These are phyloP conservation scores for Myotis daubentonii DNA, from an alignment of 2,797 vertebrate species.

Conservation along the genomic window DNA sequence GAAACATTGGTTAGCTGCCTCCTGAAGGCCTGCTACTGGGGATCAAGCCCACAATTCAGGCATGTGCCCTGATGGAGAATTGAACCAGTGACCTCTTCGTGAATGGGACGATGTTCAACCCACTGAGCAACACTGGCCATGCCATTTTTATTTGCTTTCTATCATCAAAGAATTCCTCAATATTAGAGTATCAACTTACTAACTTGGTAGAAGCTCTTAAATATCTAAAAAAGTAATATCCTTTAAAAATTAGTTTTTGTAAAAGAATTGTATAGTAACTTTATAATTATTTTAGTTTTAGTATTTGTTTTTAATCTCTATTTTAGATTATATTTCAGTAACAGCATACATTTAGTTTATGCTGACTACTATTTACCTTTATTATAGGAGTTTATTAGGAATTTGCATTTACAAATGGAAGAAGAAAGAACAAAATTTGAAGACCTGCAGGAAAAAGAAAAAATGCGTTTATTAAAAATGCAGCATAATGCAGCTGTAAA, in stretches of 20 bases:
- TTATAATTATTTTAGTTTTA: background rate
- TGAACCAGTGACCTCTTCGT: too few species aligned
- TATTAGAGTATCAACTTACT: background rate
- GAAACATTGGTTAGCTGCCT: too few species aligned
- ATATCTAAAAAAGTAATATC: background rate
- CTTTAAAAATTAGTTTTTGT: background rate
- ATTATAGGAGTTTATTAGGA: slow-evolving; percentile 88
- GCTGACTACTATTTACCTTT: slow-evolving; percentile 60
- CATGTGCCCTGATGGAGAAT: too few species aligned
- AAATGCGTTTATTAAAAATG: slow-evolving; percentile 73
- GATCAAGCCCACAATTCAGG: too few species aligned
- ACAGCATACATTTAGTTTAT: background rate
- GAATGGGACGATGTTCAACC: too few species aligned
- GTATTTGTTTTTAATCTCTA: background rate
- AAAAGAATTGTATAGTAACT: background rate
- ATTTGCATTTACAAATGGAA: slow-evolving; percentile 88
- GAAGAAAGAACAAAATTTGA: slow-evolving; percentile 86
- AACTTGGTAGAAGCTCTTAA: background rate
- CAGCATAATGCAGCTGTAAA: slow-evolving; percentile 83
- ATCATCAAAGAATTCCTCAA: background rate
- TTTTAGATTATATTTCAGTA: slow-evolving; percentile 19
- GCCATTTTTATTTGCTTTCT: background rate
- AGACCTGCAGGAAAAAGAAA: slow-evolving; percentile 84
- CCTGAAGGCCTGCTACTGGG: too few species aligned
- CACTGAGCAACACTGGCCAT: background rate